Evolutionary conservation across 53 echinoderm and acorn worm species (phyloP).

Genomic region (Pentamera pediparva): DNA sequence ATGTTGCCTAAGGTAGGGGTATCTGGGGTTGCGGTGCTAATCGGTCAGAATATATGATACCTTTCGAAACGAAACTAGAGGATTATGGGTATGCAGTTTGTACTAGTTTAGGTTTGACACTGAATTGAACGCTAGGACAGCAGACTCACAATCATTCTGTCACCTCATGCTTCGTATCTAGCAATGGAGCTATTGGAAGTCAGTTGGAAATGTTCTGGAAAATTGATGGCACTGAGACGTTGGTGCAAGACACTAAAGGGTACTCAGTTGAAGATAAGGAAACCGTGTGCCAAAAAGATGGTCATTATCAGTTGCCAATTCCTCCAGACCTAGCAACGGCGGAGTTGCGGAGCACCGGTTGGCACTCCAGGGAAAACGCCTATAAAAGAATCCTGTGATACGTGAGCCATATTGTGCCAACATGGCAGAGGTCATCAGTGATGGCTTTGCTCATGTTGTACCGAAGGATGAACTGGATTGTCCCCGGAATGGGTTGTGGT

Average conservation of each 20-base stretch:
- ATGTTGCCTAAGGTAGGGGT: neutral
- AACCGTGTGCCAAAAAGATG: constrained; percentile 14
- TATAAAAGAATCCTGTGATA: no score
- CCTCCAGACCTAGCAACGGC: constrained; percentile 12
- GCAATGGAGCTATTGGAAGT: neutral
- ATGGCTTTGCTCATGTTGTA: constrained; percentile 17
- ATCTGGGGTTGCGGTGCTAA: constrained; percentile 13
- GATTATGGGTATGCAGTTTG: constrained; percentile 23
- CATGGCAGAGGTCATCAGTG: constrained; percentile 23
- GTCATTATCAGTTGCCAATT: constrained; percentile 49
- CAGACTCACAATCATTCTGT: neutral
- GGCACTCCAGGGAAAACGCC: neutral
- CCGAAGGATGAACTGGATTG: no score
- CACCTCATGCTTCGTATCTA: neutral
- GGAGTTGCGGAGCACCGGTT: constrained; percentile 8
- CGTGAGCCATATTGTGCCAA: constrained; percentile 3
- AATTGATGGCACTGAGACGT: neutral
- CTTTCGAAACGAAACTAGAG: no score
- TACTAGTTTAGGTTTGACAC: constrained; percentile 22
- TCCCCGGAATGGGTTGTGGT: no score
- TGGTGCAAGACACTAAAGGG: constrained; percentile 24
- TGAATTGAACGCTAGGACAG: constrained; percentile 15
- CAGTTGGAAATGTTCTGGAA: constrained; percentile 22
- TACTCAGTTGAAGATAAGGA: constrained; percentile 34
- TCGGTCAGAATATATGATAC: constrained; percentile 34